Evolutionary conservation across 2,888 invertebrate species (phyloP).

Genomic region (Acrocyrtus sp.): DNA sequence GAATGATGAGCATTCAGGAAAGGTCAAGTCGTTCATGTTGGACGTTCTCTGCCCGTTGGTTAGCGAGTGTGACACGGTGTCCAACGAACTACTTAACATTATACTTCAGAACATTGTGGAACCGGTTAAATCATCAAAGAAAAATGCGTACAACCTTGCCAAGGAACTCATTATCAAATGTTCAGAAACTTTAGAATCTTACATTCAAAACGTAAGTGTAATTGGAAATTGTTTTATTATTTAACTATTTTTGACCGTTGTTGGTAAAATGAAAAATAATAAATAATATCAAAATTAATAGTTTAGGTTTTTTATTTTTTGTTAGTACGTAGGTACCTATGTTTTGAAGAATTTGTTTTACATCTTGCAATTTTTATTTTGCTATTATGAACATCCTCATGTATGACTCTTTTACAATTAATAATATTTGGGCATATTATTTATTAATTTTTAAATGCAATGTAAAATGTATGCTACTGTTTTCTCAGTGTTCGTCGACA

Average conservation of each 20-base stretch:
- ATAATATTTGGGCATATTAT: too few relatives aligned
- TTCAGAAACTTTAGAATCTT: conserved; percentile 90
- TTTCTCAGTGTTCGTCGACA: conserved; percentile 76
- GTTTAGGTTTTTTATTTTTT: background rate
- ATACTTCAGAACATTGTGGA: conserved; percentile 95
- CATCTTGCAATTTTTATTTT: background rate
- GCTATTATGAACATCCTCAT: too few relatives aligned
- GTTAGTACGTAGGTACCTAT: too few relatives aligned
- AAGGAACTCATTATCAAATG: conserved; percentile 93
- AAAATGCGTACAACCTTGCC: conserved; percentile 89
- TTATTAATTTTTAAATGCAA: too few relatives aligned
- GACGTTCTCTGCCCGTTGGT: conserved; percentile 95
- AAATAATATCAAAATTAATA: too few relatives aligned
- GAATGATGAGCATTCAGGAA: conserved; percentile 94
- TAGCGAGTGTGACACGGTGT: conserved; percentile 94
- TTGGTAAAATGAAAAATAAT: too few relatives aligned
- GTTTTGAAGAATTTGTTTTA: conserved; percentile 3
- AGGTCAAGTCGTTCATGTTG: conserved; percentile 96
- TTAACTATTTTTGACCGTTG: background rate
- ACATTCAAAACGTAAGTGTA: conserved; percentile 86
- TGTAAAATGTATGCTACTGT: too few relatives aligned
- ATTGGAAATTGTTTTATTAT: conserved; percentile 6
- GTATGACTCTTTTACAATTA: too few relatives aligned
- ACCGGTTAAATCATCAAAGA: conserved; percentile 88
- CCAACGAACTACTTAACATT: conserved; percentile 92